Evolutionary conservation across 2,113 vertebrate genomes (phyloP), one percentile per base, ranked within the genome.

Genomic region (Motacilla tschutschensis): DNA sequence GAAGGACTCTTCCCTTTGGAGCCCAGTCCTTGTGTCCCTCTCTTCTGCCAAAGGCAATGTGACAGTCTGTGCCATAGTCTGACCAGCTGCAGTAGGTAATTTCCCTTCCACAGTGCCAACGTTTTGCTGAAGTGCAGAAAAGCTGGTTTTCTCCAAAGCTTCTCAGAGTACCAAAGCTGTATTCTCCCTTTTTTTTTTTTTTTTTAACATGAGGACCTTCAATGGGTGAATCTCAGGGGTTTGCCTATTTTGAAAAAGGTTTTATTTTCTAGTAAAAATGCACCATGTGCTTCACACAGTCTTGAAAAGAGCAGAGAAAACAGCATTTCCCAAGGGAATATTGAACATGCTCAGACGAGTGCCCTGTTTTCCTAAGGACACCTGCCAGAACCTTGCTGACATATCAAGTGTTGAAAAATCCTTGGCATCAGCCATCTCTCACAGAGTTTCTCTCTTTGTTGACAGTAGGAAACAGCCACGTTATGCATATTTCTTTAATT

Each of bases 401-500:
- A 87, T 74, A 79, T 82, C 60, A 83, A 59, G 87, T 1, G 69
- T 64, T 94, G 93, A 95, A 90, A 94, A 92, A 89, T 85, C 44
- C 69, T 91, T 92, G 93, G 85, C 93, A 90, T 79, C 85, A 89
- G 9, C 50, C 10, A 0, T 24, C 76, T 89, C 79, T 92, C 76
- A 62, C 28, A 57, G 91, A 88, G 71, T 63, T 89, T 83, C 72
- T 89, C 12, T 58, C 36, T 36, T 63, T 90, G 76, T 85, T 92
- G 87, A 93, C 76, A 77, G 82, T 55, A 90, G 76, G 94, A 94
- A 94, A 67, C 72, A 90, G 91, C 57, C 69, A 77, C 71, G 72
- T 92, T 95, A 89, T 79, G 76, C 85, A 87, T 93, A 92, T 83
- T 92, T 94, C 64, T 88, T 87, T 77, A 92, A 90, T 92, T 90